Base-by-base conservation (phyloP, 2,797 vertebrate species). In the Karalla daura region DNA sequence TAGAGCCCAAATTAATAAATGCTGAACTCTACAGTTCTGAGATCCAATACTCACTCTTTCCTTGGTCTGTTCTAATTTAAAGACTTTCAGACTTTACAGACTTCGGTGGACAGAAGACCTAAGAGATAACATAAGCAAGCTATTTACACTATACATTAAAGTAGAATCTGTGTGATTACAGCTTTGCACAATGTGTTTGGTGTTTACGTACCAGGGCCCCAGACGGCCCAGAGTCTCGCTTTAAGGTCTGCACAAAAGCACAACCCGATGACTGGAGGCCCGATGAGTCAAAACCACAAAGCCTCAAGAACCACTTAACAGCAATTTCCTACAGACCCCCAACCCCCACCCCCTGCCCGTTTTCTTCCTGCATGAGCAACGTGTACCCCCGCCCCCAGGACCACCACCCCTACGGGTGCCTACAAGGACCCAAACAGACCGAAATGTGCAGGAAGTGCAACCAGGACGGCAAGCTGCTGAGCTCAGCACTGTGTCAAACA, bases 271-370 rank as follows among this genome's bases (percentile, higher is more conserved):
- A 75, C 69, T 70, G 62, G 47, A 46, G 59, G 68, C 70, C 81
- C 76, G 86, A 91, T 90, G 88, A 93, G 67, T 90, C 87, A 86
- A 88, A 91, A 85, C 91, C 91, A 87, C 91, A 91, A 91, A 91
- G 66, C 89, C 89, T 85, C 90, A 84, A 88, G 76, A 90, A 84
- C 84, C 89, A 92, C 90, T 93, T 92, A 89, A 90, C 83, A 87
- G 91, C 84, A 86, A 91, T 91, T 92, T 91, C 80, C 89, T 73
- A 74, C 82, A 88, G 81, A 84, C 61, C 50, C 56, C 55, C 47
- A 21, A 39, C 41, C 41, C 39, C n/a, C n/a, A n/a, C n/a, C n/a
- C n/a, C n/a, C n/a, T n/a, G n/a, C n/a, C n/a, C n/a, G 23, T 49
- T 54, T 63, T 81, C 76, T 87, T 88, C 78, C 84, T 88, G 82